Evolutionary conservation across 2,888 invertebrate species (phyloP), one percentile per base, ranked within the genome.

Genomic region (Ethmia dodecea): DNA sequence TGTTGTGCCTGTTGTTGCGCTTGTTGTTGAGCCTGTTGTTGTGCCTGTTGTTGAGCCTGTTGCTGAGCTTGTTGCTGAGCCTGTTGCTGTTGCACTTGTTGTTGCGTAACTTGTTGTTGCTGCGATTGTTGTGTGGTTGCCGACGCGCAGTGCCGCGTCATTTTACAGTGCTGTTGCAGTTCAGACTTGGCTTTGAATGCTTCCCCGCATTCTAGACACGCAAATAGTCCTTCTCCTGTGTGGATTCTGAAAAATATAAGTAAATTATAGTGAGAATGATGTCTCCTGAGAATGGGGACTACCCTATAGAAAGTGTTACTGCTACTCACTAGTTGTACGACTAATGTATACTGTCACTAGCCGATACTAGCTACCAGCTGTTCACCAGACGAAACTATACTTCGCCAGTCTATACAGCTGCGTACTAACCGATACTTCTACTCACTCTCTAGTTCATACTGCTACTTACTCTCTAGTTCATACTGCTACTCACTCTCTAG

Each of bases 151-250:
- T 86, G 86, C 55, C 89, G 86, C 38, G 87, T 84, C 25, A 88
- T 69, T 57, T 90, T 89, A 52, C 88, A 88, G 62, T 93, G 93
- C 49, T 91, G 89, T 47, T 90, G 89, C 45, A 93, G 70, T 45
- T 93, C 93, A 11, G 88, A 78, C 63, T 92, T 93, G 49, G 90
- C 88, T 51, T 91, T 90, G 70, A 93, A 93, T 9, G 92, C 91
- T 69, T 93, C 93, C 12, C 93, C 93, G 56, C 93, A 93, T 47
- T 91, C 92, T 32, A 92, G 86, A 55, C 93, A 93, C 8, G 92
- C 90, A 43, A 91, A 91, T 1, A 92, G 91, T 29, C 91, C 91
- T 58, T 93, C 93, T 5, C 91, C 92, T 13, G 92, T 92, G 60
- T 94, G 93, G 25, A 92, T 87, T 61, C 91, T 90, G 55, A 1